Percentiles rank a stretch among this genome's conserved stretches.
phyloP scores from a whole-genome alignment of 2,113 vertebrate species.

The Agelaius phoeniceus region DNA sequence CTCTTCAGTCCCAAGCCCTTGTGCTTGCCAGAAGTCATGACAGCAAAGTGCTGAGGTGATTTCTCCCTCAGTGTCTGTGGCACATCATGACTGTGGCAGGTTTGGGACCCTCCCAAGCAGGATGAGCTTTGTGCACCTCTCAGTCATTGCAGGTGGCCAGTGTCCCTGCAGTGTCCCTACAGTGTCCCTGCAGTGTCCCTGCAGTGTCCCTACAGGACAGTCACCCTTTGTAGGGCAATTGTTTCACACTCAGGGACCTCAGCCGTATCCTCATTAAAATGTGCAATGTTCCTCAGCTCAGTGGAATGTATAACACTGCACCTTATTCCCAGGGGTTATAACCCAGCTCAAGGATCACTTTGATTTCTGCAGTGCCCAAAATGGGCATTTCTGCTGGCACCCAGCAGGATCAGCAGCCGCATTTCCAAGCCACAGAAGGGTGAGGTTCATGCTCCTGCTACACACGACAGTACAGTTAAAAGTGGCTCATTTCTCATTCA shows the following conservation, averaged over 20 bases:
- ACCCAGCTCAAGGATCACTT: not conserved
- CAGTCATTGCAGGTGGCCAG: not conserved
- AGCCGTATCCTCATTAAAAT: not conserved
- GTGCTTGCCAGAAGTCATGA: not conserved
- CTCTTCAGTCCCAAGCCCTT: not conserved
- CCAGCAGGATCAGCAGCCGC: not conserved
- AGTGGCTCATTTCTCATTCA: not conserved
- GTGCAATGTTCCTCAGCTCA: not conserved
- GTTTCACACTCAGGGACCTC: not conserved
- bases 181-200: no score
- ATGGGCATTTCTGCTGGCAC: not conserved
- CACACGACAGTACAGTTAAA: not conserved
- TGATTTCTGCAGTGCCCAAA: not conserved
- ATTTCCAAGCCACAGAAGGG: not conserved
- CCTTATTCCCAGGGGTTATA: not conserved
- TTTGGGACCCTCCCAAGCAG: not conserved
- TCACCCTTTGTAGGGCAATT: not conserved
- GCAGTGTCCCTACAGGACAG: not conserved
- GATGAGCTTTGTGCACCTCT: not conserved
- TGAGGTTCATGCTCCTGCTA: accelerated
- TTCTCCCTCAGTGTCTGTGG: not conserved
- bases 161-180: not conserved
- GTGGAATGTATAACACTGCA: not conserved
- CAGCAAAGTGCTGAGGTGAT: not conserved
- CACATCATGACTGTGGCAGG: not conserved